Percentiles rank a stretch among this genome's conserved stretches.
phyloP scores from a whole-genome alignment of 2,797 vertebrate species.

The Rhadinocentrus ornatus region DNA sequence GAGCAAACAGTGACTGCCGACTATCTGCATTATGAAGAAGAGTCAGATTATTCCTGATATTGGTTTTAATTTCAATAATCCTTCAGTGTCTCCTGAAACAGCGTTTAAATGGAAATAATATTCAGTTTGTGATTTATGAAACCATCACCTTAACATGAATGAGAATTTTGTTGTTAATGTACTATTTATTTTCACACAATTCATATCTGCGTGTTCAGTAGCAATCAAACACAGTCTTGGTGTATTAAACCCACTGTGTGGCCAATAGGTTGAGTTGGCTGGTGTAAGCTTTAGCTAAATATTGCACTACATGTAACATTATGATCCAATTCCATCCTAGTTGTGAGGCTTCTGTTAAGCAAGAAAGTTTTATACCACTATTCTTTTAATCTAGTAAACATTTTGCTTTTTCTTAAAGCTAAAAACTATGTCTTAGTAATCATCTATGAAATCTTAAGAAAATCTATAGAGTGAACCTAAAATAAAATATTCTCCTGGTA shows the following conservation, averaged over 20 bases:
- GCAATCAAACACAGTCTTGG: too few relatives aligned
- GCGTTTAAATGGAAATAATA: neutral
- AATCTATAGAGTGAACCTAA: too few relatives aligned
- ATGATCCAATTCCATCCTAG: neutral
- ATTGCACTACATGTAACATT: neutral
- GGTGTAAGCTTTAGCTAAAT: neutral
- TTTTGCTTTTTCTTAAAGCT: neutral
- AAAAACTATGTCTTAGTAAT: too few relatives aligned
- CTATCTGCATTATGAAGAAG: constrained; percentile 2
- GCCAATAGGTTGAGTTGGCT: neutral
- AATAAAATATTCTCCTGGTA: neutral
- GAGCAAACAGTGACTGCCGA: neutral
- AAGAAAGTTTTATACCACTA: neutral
- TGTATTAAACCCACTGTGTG: neutral
- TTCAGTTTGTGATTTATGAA: neutral
- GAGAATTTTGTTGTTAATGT: neutral
- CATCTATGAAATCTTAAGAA: too few relatives aligned
- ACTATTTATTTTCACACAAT: too few relatives aligned
- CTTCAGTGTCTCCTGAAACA: neutral
- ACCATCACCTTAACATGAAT: neutral
- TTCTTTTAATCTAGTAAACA: neutral
- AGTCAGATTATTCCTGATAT: too few relatives aligned
- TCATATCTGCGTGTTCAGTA: too few relatives aligned
- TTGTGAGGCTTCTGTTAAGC: neutral
- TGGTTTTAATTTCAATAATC: too few relatives aligned